phyloP scores from a whole-genome alignment of 2,797 vertebrate genomes.

The Cuculus canorus region DNA sequence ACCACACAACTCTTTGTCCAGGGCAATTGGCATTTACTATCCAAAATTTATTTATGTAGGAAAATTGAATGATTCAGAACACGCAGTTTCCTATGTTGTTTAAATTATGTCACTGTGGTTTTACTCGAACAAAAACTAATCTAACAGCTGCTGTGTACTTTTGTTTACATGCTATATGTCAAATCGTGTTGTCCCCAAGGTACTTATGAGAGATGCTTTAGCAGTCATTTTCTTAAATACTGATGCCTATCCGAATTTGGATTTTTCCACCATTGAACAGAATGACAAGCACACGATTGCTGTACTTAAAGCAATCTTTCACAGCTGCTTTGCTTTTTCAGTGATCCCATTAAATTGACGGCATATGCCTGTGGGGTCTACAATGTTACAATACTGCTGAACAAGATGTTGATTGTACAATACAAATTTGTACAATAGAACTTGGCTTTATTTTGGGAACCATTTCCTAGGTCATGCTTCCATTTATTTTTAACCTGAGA shows the following conservation, averaged over 20 bases:
- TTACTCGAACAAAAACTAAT: slow-evolving; percentile 76
- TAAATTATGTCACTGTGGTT: slow-evolving; percentile 50
- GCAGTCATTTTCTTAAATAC: slow-evolving; percentile 89
- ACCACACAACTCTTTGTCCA: neutral
- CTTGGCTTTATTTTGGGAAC: slow-evolving; percentile 31
- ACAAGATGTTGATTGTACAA: slow-evolving; percentile 74
- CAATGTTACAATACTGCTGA: slow-evolving; percentile 59
- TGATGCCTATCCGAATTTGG: slow-evolving; percentile 85
- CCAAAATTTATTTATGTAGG: slow-evolving; percentile 6
- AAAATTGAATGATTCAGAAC: slow-evolving; percentile 19
- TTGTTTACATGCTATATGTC: slow-evolving; percentile 80
- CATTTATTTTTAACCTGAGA: slow-evolving; percentile 28
- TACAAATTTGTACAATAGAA: slow-evolving; percentile 61
- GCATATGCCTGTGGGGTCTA: slow-evolving; percentile 79
- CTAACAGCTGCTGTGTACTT: slow-evolving; percentile 79
- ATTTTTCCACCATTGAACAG: slow-evolving; percentile 78
- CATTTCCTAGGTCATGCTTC: slow-evolving; percentile 35
- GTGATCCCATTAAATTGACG: slow-evolving; percentile 85
- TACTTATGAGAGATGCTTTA: slow-evolving; percentile 81
- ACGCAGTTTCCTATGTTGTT: neutral
- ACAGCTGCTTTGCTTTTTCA: slow-evolving; percentile 82
- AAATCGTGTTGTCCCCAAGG: slow-evolving; percentile 77
- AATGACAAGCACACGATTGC: slow-evolving; percentile 90
- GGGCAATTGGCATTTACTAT: neutral
- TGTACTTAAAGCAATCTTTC: slow-evolving; percentile 89